Base-by-base conservation (phyloP, 2,797 vertebrate genomes). In the Cercopithecus hamlyni region DNA sequence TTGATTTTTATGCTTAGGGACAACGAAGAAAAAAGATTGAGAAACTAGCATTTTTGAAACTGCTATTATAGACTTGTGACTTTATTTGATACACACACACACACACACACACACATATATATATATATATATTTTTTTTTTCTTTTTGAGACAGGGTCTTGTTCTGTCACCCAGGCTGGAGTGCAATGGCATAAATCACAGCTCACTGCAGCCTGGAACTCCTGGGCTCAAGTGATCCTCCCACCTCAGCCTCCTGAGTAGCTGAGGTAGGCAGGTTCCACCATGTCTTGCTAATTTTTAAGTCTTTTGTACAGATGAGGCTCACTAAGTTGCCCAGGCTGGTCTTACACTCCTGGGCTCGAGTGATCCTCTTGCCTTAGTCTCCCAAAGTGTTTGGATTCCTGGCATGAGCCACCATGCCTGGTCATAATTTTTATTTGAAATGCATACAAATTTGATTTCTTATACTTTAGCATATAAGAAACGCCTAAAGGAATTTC, bases 381-480 rank as follows among this genome's bases (percentile, higher is more conserved):
- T 30, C 30, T 33, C 30, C 61, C 61, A 33, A 64, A 64, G 30
- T 33, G 30, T 64, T 33, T 15, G 61, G 33, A 15, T 64, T 64
- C 7, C 30, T 7, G 14, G 30, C 14, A 64, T 7, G 61, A 64
- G 61, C 14, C 61, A 64, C 61, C 61, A 64, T 64, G 30, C 61
- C 61, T 67, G 30, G 20, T 30, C 15, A 76, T 30, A 72, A 91
- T 70, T 91, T 96, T 93, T 79, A 93, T 52, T 88, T 93, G 73
- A 95, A 80, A 76, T 76, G 22, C 52, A 77, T 5, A 61, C 7
- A 41, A 36, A 58, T 30, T 33, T 73, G 27, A 57, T 39, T 90
- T 90, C 48, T 83, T 87, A 64, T 9, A 83, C 61, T 73, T 90
- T 52, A 24, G 39, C 30, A 43, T 43, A 19, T 30, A 76, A 76